Percentiles rank a stretch among this genome's conserved stretches.
phyloP scores from a whole-genome alignment of 2,797 vertebrate genomes.

The Pangasius larnaudii region DNA sequence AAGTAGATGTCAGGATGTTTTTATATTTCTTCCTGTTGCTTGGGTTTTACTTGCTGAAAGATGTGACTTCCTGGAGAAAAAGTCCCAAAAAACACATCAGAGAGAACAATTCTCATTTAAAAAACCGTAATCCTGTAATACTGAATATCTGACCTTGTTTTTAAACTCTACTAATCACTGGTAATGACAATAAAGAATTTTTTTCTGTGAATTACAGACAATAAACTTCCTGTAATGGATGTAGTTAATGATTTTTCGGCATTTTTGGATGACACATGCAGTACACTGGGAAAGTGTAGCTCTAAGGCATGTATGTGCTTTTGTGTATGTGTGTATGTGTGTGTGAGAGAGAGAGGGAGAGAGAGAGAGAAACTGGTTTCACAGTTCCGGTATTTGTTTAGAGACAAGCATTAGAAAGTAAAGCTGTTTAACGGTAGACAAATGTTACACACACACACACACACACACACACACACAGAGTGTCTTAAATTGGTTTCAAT shows the following conservation, averaged over 20 bases:
- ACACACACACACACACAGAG: neutral
- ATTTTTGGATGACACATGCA: neutral
- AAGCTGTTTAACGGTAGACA: neutral
- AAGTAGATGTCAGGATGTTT: neutral
- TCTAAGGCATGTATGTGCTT: neutral
- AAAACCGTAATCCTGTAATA: neutral
- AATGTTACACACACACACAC: neutral
- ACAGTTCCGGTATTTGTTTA: neutral
- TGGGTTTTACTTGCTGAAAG: no score
- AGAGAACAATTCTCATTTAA: neutral
- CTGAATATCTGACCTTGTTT: no score
- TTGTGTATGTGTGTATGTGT: neutral
- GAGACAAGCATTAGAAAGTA: neutral
- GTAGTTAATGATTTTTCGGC: neutral
- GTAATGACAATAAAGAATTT: neutral
- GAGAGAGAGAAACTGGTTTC: constrained; percentile 6
- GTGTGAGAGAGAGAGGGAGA: neutral
- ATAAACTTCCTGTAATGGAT: neutral
- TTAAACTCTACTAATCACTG: neutral
- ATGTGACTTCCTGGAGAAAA: neutral
- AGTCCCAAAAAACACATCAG: neutral
- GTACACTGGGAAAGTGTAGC: neutral
- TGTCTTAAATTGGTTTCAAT: neutral
- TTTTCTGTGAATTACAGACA: neutral
- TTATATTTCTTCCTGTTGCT: neutral